A percentile compares a stretch with the other conserved stretches of the same genome.
phyloP scores from a whole-genome alignment of 2,888 invertebrate species.

The Lasioglossum villosulum region DNA sequence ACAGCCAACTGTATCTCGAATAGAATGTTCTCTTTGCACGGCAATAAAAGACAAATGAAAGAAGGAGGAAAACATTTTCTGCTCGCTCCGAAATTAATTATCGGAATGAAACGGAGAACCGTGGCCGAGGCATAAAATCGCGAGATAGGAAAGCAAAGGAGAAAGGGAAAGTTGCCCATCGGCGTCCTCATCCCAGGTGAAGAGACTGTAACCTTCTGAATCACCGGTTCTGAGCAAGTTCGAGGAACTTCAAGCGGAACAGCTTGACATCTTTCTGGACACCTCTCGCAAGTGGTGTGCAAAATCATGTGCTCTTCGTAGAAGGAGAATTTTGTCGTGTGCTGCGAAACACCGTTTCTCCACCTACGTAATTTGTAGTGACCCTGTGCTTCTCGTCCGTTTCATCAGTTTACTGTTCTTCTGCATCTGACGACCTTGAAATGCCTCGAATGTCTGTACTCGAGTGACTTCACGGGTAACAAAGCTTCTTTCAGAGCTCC shows the following conservation, averaged over 20 bases:
- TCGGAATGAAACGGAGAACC: conserved; percentile 5
- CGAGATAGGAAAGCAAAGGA: conserved; percentile 53
- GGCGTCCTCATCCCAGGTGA: conserved; percentile 48
- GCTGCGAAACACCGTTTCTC: background rate
- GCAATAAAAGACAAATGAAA: background rate
- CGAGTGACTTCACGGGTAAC: background rate
- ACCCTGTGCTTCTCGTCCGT: background rate
- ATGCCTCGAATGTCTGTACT: background rate
- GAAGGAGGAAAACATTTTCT: background rate
- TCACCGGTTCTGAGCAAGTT: conserved; percentile 52
- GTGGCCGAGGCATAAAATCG: conserved; percentile 27
- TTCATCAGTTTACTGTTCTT: too few species aligned
- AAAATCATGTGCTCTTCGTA: background rate
- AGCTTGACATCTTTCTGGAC: background rate
- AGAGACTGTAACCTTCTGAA: conserved; percentile 63
- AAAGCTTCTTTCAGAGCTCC: conserved; percentile 12
- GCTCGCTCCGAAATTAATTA: conserved; percentile 18
- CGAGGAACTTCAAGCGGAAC: conserved; percentile 52
- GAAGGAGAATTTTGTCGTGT: background rate
- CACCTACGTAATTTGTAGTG: background rate
- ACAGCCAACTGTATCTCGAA: background rate
- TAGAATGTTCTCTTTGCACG: background rate
- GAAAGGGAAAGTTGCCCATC: conserved; percentile 64
- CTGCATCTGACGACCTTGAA: background rate
- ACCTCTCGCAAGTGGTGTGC: background rate